phyloP scores from a whole-genome alignment of 2,888 invertebrate species.

The Cordilura impudica region DNA sequence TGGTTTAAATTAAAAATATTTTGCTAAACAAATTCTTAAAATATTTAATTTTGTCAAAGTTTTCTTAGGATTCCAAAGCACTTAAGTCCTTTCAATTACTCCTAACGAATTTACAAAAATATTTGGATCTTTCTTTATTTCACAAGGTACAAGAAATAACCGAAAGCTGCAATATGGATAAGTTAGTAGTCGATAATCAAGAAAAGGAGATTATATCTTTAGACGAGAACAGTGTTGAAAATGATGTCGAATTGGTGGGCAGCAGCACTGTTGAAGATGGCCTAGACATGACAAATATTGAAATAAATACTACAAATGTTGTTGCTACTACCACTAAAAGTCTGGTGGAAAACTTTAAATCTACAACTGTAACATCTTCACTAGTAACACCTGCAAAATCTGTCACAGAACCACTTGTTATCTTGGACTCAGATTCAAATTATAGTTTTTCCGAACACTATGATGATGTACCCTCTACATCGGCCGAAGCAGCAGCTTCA shows the following conservation, averaged over 20 bases:
- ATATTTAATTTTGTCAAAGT: too few species aligned
- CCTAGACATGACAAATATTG: conserved; percentile 3
- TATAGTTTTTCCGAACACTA: conserved; percentile 78
- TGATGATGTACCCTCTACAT: conserved; percentile 68
- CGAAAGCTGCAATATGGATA: conserved; percentile 59
- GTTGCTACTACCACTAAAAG: not conserved
- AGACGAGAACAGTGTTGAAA: conserved; percentile 24
- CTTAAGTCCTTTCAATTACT: too few species aligned
- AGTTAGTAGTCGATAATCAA: not conserved
- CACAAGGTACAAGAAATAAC: conserved; percentile 65
- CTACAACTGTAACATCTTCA: conserved; percentile 31
- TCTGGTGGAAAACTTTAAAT: conserved; percentile 52
- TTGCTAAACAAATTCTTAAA: too few species aligned
- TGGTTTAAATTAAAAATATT: too few species aligned
- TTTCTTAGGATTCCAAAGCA: too few species aligned
- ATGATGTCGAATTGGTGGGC: conserved; percentile 22
- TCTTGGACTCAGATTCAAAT: conserved; percentile 76
- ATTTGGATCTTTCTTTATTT: not conserved
- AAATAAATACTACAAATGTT: conserved; percentile 17
- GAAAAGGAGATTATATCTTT: not conserved
- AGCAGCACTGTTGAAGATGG: conserved; percentile 3
- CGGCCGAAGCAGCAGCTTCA: conserved; percentile 18
- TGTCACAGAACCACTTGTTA: not conserved
- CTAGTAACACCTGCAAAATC: not conserved
- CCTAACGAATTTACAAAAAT: too few species aligned